Evolutionary conservation across 2,888 invertebrate genomes (phyloP).

Genomic region (Octodonta nipae): DNA sequence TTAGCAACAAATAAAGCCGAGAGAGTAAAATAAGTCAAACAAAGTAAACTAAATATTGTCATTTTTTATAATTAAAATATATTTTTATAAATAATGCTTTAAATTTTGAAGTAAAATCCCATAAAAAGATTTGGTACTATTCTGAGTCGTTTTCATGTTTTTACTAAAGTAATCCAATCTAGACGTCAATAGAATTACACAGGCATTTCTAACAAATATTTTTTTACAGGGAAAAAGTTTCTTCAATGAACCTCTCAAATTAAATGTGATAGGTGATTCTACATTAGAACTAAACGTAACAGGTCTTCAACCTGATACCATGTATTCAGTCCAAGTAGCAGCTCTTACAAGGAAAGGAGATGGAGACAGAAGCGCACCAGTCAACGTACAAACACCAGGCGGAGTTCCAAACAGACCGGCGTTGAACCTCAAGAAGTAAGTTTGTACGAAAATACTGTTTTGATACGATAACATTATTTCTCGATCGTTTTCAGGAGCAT

Average conservation of each 20-base stretch:
- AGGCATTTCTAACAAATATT: neutral
- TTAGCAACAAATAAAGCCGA: too few relatives aligned
- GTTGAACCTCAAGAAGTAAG: conserved; percentile 37
- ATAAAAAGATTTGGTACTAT: too few relatives aligned
- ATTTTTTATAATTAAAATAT: too few relatives aligned
- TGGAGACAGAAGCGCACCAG: conserved; percentile 79
- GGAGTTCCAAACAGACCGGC: conserved; percentile 80
- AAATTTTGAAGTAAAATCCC: too few relatives aligned
- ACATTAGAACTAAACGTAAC: conserved; percentile 70
- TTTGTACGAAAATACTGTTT: too few relatives aligned
- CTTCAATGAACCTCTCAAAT: conserved; percentile 75
- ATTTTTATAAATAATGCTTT: too few relatives aligned
- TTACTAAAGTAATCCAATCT: too few relatives aligned
- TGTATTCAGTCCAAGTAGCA: conserved; percentile 86
- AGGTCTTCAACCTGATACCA: conserved; percentile 87
- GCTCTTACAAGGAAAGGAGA: conserved; percentile 94
- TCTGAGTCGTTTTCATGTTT: too few relatives aligned
- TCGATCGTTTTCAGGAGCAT: conserved; percentile 63
- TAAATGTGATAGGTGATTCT: conserved; percentile 70
- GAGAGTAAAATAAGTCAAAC: too few relatives aligned
- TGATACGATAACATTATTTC: too few relatives aligned
- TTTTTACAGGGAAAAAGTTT: conserved; percentile 53
- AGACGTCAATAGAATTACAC: neutral
- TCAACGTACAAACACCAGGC: conserved; percentile 79
- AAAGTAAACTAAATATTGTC: too few relatives aligned